Evolutionary conservation across 2,888 invertebrate species (phyloP), one percentile per base, ranked within the genome.

Genomic region (Neoaliturus tenellus): DNA sequence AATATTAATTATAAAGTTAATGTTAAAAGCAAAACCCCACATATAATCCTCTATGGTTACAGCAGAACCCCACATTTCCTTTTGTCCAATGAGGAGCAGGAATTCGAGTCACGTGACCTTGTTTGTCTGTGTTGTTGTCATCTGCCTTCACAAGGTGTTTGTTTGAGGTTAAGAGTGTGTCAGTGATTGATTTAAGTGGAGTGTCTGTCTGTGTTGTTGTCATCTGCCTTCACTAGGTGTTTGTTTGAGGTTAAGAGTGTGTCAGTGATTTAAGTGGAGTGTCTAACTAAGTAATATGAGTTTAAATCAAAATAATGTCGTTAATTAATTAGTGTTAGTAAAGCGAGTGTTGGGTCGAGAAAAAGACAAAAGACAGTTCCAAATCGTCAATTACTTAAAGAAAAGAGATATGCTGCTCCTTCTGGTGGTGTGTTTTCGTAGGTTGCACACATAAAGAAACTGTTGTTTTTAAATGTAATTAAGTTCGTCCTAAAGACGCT

Each of bases 371-470:
- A 58, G 23, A 58, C 23, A 58, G 25, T 28, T 28, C 20, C 25
- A 25, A 58, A 58, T 20, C 23, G 28, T 6, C 14, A 58, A 58
- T 58, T 58, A 58, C 58, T 58, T 28, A 58, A 58, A 17, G 23
- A 58, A 58, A 58, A 58, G 23, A 58, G 23, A 58, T 58, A 58
- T 58, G 58, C 58, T 58, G 28, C 58, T 58, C 28, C 58, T 58
- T 58, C 58, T 58, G 28, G 58, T 23, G 58, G 58, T 58, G 58
- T 58, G 58, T 58, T 58, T 58, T 58, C 28, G 58, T 58, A 58
- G 58, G 58, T 23, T 58, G 58, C 58, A 58, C 23, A 2, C 58
- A 58, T 28, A 58, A 58, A 58, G 58, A 17, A 14, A 44, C 44
- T 44, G 28, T 17, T 44, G 28, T 58, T 28, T 39, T 73, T 25